Conservation (phyloP, 2,113 vertebrate genomes). For the Lipotes vexillifer region DNA sequence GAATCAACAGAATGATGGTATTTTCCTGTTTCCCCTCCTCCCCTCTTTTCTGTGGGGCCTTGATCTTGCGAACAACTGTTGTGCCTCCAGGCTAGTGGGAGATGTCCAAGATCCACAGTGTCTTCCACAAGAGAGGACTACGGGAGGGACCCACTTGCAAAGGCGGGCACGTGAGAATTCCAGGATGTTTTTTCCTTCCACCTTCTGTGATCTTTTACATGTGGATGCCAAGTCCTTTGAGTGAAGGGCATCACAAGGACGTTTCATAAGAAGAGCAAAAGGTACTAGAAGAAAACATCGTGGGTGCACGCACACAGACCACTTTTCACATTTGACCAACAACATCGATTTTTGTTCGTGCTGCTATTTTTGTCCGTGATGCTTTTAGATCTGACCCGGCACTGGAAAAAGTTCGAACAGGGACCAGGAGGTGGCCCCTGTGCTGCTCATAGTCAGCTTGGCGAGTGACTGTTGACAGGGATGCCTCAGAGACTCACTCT, state of each 20-base stretch:
- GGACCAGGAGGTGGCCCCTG: background rate
- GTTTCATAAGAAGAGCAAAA: background rate
- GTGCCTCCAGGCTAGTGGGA: rapidly evolving
- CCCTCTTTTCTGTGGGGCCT: rapidly evolving
- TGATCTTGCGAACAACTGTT: background rate
- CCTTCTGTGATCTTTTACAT: rapidly evolving
- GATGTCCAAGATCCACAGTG: rapidly evolving
- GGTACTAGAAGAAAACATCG: rapidly evolving
- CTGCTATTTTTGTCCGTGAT: rapidly evolving
- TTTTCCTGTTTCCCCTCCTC: rapidly evolving
- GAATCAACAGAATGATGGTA: rapidly evolving
- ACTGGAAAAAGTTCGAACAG: rapidly evolving
- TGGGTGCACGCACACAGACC: rapidly evolving
- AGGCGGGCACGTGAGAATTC: rapidly evolving
- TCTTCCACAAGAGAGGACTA: rapidly evolving
- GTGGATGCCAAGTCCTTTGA: no score
- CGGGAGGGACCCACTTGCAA: rapidly evolving
- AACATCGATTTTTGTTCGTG: background rate
- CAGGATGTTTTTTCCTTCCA: background rate
- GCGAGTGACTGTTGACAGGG: rapidly evolving
- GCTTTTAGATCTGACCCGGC: background rate
- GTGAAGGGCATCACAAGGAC: background rate
- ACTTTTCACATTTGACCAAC: rapidly evolving
- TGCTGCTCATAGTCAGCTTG: rapidly evolving
- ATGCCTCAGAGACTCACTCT: rapidly evolving